Percentiles rank a stretch among this genome's conserved stretches.
phyloP scores from a whole-genome alignment of 2,113 vertebrate genomes.

The Psephotus haematonotus region DNA sequence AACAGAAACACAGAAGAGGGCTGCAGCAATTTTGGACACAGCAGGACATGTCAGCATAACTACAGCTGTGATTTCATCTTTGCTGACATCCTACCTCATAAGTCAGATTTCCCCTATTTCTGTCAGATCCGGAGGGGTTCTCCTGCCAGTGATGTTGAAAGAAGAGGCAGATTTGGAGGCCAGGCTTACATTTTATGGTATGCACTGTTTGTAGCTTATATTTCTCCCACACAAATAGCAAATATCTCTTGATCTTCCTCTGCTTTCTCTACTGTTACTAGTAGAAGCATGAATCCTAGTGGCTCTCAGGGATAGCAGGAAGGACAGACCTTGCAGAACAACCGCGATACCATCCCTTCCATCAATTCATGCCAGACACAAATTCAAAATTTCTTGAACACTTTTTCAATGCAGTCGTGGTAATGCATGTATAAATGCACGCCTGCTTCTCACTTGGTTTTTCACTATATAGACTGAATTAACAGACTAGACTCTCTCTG shows the following conservation, averaged over 20 bases:
- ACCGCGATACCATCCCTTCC: not conserved
- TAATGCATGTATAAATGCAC: fast-evolving
- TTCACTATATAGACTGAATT: not conserved
- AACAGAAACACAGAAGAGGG: not conserved
- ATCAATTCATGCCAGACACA: fast-evolving
- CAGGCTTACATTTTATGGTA: not conserved
- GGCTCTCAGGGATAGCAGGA: not conserved
- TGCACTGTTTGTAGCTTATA: not conserved
- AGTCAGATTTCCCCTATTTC: not conserved
- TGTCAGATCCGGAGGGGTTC: not conserved
- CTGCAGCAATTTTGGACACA: not conserved
- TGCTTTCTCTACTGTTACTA: not conserved
- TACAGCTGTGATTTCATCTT: not conserved
- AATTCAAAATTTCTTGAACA: not conserved
- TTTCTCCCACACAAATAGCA: not conserved
- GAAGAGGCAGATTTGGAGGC: not conserved
- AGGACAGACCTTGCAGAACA: not conserved
- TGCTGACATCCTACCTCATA: not conserved
- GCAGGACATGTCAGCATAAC: not conserved
- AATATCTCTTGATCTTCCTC: not conserved
- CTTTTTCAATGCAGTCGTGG: not conserved
- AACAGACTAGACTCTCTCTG: not conserved
- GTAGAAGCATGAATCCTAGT: not conserved
- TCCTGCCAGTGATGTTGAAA: not conserved
- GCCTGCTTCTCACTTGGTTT: not conserved